These are phyloP conservation scores for Olivierus martensii DNA, from an alignment of 1,140 invertebrate species.

Conservation along the genomic window DNA sequence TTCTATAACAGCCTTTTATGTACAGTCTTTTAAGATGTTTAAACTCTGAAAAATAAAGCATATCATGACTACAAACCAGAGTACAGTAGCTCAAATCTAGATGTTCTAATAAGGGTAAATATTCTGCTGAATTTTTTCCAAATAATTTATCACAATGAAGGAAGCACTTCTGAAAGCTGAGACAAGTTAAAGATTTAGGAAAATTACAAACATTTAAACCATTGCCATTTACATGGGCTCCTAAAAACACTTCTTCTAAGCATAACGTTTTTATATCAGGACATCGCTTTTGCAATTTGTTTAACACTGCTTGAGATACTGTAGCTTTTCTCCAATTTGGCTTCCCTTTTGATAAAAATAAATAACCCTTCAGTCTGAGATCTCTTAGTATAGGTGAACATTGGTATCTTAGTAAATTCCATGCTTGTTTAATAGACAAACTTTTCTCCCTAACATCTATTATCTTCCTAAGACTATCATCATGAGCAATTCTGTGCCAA, in stretches of 20 bases:
- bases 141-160: not conserved
- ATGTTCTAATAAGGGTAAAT: not conserved
- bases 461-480: not conserved
- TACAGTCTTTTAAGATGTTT: constrained; percentile 1
- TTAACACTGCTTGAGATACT: not conserved
- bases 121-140: not conserved
- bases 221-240: too few species aligned
- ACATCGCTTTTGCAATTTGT: not conserved
- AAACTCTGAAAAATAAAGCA: not conserved
- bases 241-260: not conserved
- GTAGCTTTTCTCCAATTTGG: not conserved
- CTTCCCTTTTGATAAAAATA: not conserved
- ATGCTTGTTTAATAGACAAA: not conserved
- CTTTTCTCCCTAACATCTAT: not conserved
- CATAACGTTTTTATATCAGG: not conserved
- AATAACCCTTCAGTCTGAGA: not conserved
- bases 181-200: not conserved
- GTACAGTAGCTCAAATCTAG: constrained; percentile 2
- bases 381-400: constrained; percentile 1
- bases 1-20: constrained; percentile 2
- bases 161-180: constrained; percentile 3
- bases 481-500: constrained; percentile 1
- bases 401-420: constrained; percentile 1
- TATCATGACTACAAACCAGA: constrained; percentile 4
- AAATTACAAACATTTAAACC: not conserved